phyloP scores from a whole-genome alignment of 2,113 vertebrate genomes.

The Oncorhynchus mykiss region DNA sequence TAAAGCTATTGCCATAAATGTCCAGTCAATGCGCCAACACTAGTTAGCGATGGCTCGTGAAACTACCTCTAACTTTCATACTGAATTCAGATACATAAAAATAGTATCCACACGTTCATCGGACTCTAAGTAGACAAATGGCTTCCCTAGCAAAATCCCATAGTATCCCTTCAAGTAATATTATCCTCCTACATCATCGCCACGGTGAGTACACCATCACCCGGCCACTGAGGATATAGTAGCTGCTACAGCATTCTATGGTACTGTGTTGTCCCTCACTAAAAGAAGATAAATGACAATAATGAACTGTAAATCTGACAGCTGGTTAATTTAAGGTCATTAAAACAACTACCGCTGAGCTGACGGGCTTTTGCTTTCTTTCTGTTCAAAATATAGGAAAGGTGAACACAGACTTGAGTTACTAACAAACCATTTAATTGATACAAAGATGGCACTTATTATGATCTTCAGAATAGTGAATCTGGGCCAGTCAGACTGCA shows the following conservation, averaged over 20 bases:
- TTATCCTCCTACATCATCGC: slow-evolving; percentile 16
- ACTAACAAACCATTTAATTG: too few relatives aligned
- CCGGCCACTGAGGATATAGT: neutral
- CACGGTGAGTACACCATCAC: slow-evolving; percentile 14
- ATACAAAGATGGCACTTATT: too few relatives aligned
- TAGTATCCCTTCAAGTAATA: neutral
- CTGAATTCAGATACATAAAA: too few relatives aligned
- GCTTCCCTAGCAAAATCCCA: too few relatives aligned
- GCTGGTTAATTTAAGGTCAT: neutral
- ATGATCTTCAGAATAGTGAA: neutral
- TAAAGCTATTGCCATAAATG: too few relatives aligned
- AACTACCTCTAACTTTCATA: too few relatives aligned
- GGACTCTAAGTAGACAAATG: too few relatives aligned
- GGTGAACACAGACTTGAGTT: neutral
- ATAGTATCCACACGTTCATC: too few relatives aligned
- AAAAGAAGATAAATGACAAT: neutral
- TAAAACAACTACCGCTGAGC: neutral
- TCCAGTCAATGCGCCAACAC: too few relatives aligned
- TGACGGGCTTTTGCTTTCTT: neutral
- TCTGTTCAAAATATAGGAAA: neutral
- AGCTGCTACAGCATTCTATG: neutral
- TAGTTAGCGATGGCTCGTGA: too few relatives aligned
- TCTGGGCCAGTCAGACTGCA: neutral
- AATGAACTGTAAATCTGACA: neutral
- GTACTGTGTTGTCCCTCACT: neutral